Evolutionary conservation across 2,888 invertebrate species (phyloP), one percentile per base, ranked within the genome.

Genomic region (Diogma glabrata): DNA sequence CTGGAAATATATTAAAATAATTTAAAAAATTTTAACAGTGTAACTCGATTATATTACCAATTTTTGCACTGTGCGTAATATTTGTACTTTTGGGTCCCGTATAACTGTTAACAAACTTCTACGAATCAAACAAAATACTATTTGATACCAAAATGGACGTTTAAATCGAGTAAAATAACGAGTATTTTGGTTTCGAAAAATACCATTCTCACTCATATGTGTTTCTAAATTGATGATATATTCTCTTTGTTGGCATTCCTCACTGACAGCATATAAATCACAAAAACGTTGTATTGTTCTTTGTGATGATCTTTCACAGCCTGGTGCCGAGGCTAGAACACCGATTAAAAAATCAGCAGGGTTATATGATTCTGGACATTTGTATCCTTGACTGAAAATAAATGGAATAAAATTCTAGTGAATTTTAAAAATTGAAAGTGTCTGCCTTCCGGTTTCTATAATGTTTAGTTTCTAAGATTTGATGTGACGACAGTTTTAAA

Each of bases 311-410:
- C 78, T 75, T 63, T 91, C 89, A 2, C 80, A 78, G 4, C 84
- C 87, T 0, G 89, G 87, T 19, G 83, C 80, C 2, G 84, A 74
- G 1, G 93, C 90, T 56, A 94, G 67, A 0, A 84, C 84, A 58
- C 86, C 82, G 56, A 95, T 87, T 61, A 89, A 82, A 70, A 86
- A 90, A 65, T 95, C 95, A 0, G 93, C 91, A 0, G 91, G 90
- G 66, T 92, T 94, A 72, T 84, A 92, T 49, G 84, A 84, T 28
- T 77, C 71, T 0, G 92, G 92, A 59, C 88, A 89, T 36, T 74
- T 71, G 66, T 84, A 84, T 10, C 87, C 87, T 14, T 30, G 30
- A 33, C 48, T 48, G 14, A 48, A 48, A 30, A 8, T n/a, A n/a
- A n/a, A n/a, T n/a, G n/a, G n/a, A n/a, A n/a, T n/a, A n/a, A n/a